phyloP scores from a whole-genome alignment of 2,113 vertebrate genomes.

The Oryzias woworae region DNA sequence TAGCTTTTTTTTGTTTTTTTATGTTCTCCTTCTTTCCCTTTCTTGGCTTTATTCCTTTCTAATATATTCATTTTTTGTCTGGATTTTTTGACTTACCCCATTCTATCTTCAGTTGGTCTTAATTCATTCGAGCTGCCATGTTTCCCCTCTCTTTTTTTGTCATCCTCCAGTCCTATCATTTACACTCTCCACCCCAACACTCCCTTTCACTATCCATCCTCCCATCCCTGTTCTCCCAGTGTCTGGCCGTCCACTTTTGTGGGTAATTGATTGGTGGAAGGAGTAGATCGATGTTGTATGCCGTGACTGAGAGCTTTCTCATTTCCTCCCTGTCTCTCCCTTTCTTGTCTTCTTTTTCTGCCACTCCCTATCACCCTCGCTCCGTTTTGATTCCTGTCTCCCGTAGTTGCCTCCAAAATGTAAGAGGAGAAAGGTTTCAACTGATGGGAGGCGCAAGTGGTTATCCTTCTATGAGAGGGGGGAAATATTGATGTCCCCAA shows the following conservation, averaged over 20 bases:
- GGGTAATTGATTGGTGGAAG: conserved; percentile 76
- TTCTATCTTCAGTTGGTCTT: not conserved
- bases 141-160: conserved; percentile 19
- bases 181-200: conserved; percentile 18
- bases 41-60: conserved; percentile 16
- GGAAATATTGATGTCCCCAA: conserved; percentile 19
- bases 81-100: conserved; percentile 5
- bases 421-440: conserved; percentile 16
- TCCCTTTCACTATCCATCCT: conserved; percentile 45
- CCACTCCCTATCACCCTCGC: conserved; percentile 55
- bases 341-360: conserved; percentile 49
- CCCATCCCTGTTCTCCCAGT: conserved; percentile 57
- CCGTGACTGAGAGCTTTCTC: conserved; percentile 65
- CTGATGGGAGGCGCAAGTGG: conserved; percentile 14
- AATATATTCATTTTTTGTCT: not conserved
- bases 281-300: conserved; percentile 74
- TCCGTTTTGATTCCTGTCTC: conserved; percentile 50
- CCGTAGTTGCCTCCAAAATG: conserved; percentile 33
- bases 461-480: conserved; percentile 24
- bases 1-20: conserved; percentile 1
- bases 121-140: not conserved
- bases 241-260: conserved; percentile 76
- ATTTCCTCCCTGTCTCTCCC: conserved; percentile 68
- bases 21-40: conserved; percentile 6
- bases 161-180: conserved; percentile 39